Conservation (phyloP, 2,888 invertebrate genomes). For the Acanthosepion lycidas region DNA sequence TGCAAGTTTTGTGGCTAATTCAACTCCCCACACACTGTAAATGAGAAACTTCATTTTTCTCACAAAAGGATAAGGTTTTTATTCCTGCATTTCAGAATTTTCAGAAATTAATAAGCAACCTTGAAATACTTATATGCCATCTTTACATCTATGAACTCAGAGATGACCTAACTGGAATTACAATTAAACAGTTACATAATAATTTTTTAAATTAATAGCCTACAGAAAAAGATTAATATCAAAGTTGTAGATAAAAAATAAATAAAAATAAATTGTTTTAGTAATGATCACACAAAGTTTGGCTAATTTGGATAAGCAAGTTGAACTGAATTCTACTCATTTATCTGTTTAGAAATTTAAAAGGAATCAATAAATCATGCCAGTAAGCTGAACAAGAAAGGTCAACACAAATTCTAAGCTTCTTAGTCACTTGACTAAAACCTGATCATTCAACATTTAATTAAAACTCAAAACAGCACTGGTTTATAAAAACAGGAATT, state of each 20-base stretch:
- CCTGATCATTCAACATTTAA: neutral
- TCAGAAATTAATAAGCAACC: no score
- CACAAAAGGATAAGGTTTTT: no score
- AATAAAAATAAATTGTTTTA: neutral
- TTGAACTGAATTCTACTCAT: neutral
- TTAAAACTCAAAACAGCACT: neutral
- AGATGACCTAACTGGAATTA: no score
- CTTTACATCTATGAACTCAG: no score
- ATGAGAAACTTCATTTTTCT: no score
- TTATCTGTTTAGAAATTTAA: slow-evolving; percentile 9
- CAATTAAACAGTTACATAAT: no score
- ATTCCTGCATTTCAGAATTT: no score
- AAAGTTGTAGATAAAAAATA: neutral
- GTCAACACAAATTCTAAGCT: neutral
- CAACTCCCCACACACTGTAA: no score
- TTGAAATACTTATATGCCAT: no score
- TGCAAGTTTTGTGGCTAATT: no score
- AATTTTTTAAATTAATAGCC: neutral
- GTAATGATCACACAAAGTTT: neutral
- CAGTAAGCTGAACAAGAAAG: neutral
- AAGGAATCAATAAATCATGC: neutral
- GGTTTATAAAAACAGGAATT: neutral
- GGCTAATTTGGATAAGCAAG: neutral
- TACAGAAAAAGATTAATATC: neutral
- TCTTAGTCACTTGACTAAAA: slow-evolving; percentile 33